Conservation (phyloP, 2,888 invertebrate genomes). For the Parascotia fuliginaria region DNA sequence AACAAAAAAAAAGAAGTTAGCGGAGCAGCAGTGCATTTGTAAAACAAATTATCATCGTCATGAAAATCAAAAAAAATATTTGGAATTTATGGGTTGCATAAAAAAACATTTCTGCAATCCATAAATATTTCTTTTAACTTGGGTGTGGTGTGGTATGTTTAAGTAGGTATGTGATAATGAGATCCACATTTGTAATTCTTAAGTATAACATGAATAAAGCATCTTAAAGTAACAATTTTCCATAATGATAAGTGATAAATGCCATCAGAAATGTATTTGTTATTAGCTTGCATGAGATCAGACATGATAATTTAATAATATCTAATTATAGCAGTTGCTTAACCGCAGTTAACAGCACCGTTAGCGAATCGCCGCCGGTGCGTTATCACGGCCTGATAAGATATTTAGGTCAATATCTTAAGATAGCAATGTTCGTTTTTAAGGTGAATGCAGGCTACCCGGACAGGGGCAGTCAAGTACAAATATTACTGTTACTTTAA, state of each 20-base stretch:
- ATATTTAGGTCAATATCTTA: conserved; percentile 80
- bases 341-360: conserved; percentile 50
- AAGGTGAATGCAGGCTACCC: neutral
- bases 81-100: no score
- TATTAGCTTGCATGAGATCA: conserved; percentile 39
- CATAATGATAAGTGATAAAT: neutral
- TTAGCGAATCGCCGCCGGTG: conserved; percentile 37
- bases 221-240: neutral
- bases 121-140: no score
- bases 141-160: no score
- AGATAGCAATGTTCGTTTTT: conserved; percentile 52
- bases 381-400: conserved; percentile 69
- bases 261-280: conserved; percentile 9
- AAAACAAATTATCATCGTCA: no score
- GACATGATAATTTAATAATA: conserved; percentile 33
- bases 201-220: neutral
- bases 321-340: conserved; percentile 57
- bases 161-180: no score
- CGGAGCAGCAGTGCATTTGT: no score
- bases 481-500: no score
- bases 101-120: no score
- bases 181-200: no score
- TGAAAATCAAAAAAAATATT: no score
- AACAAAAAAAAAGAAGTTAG: no score
- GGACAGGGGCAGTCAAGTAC: no score